Conservation (phyloP, 2,797 vertebrate genomes). For the Myripristis murdjan region DNA sequence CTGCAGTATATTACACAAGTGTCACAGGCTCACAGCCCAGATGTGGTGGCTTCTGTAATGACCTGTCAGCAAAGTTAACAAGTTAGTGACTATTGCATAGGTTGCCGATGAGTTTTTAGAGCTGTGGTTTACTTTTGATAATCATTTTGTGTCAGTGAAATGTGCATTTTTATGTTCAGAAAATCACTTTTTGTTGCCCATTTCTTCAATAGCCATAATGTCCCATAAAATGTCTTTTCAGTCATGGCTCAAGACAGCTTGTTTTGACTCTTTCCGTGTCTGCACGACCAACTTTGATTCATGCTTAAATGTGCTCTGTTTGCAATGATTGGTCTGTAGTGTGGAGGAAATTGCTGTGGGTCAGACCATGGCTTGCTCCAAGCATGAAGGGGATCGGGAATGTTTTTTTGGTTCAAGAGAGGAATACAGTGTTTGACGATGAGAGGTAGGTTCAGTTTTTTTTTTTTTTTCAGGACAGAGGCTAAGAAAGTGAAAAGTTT, state of each 20-base stretch:
- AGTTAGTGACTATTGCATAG: slow-evolving; percentile 5
- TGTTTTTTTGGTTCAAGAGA: slow-evolving; percentile 26
- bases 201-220: background rate
- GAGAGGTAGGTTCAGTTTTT: slow-evolving; percentile 16
- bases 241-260: background rate
- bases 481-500: slow-evolving; percentile 22
- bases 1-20: slow-evolving; percentile 38
- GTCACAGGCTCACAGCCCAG: slow-evolving; percentile 9
- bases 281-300: slow-evolving; percentile 27
- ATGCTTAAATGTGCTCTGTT: slow-evolving; percentile 35
- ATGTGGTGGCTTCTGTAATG: slow-evolving; percentile 24
- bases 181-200: slow-evolving; percentile 13
- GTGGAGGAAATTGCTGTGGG: slow-evolving; percentile 33
- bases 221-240: slow-evolving; percentile 12
- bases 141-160: slow-evolving; percentile 14
- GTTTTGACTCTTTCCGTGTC: slow-evolving; percentile 23
- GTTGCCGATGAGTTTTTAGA: slow-evolving; percentile 16
- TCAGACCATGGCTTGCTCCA: slow-evolving; percentile 31
- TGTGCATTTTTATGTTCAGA: slow-evolving; percentile 3
- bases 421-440: slow-evolving; percentile 17
- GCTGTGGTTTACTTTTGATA: slow-evolving; percentile 8
- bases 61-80: slow-evolving; percentile 30
- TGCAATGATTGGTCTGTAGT: slow-evolving; percentile 22
- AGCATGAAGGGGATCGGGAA: slow-evolving; percentile 25
- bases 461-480: slow-evolving; percentile 20